Conservation (phyloP, 2,888 invertebrate genomes). For the Erpobdella octoculata region DNA sequence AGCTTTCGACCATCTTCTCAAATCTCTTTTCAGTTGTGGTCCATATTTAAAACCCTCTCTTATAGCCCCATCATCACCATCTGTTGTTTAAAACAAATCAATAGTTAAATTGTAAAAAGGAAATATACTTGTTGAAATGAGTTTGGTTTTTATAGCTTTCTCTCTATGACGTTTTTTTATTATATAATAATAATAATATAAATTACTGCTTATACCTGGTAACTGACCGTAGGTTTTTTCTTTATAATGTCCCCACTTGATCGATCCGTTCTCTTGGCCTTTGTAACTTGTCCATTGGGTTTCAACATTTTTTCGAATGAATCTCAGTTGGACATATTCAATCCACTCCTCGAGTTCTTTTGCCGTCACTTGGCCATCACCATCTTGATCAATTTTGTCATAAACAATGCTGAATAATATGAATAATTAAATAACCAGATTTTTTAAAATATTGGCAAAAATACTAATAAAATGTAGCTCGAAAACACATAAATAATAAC, state of each 20-base stretch:
- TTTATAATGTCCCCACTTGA: constrained; percentile 28
- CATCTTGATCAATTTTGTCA: constrained; percentile 22
- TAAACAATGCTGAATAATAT: constrained; percentile 16
- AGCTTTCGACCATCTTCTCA: constrained; percentile 54
- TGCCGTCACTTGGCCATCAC: not conserved
- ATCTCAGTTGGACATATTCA: constrained; percentile 26
- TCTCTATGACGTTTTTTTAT: too few relatives aligned
- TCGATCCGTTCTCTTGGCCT: not conserved
- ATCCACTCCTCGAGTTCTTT: constrained; percentile 25
- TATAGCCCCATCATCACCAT: constrained; percentile 11
- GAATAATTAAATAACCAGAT: too few relatives aligned
- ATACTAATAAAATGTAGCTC: too few relatives aligned
- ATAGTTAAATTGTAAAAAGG: not conserved
- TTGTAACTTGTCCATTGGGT: constrained; percentile 19
- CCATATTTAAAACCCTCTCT: constrained; percentile 14
- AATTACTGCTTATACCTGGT: too few relatives aligned
- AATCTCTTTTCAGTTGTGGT: constrained; percentile 18
- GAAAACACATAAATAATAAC: too few relatives aligned
- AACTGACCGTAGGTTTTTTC: constrained; percentile 30
- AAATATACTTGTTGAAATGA: not conserved
- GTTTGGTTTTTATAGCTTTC: too few relatives aligned
- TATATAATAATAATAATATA: too few relatives aligned
- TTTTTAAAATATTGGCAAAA: not conserved
- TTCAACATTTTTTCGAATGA: constrained; percentile 19
- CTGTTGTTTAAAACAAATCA: not conserved